Evolutionary conservation across 2,888 invertebrate species (phyloP), one percentile per base, ranked within the genome.

Genomic region (Pecten maximus): DNA sequence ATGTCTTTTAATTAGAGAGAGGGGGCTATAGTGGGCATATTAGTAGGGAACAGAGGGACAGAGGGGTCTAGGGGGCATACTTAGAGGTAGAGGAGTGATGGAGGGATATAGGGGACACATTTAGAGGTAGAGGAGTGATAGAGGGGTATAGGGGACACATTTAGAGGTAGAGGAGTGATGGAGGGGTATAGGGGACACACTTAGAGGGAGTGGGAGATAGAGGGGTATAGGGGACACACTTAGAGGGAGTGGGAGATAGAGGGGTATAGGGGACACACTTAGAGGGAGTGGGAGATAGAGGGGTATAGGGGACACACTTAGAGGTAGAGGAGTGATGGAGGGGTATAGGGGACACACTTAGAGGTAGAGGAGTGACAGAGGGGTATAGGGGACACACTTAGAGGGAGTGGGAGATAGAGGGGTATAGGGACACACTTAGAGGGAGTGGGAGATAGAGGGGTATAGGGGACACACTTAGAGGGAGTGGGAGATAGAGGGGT

Each of bases 1-100:
- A 74, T 74, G 74, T 74, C 74, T 74, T 74, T 74, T 28, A 74
- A 74, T 74, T 74, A 74, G 10, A 35, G 74, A 28, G 74, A 74
- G 74, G 74, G 74, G 35, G 2, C 15, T 10, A 54, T 44, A n/a
- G n/a, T n/a, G n/a, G n/a, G n/a, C n/a, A n/a, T n/a, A n/a, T n/a
- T n/a, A n/a, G n/a, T n/a, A n/a, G 44, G 44, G 44, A 44, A 44
- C 12, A 44, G 8, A 44, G 44, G 44, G 12, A 44, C 12, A 12
- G n/a, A n/a, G n/a, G n/a, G n/a, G n/a, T n/a, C n/a, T n/a, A n/a
- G n/a, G n/a, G n/a, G n/a, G n/a, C n/a, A n/a, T n/a, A n/a, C n/a
- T n/a, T n/a, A n/a, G n/a, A n/a, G n/a, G n/a, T n/a, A n/a, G 19
- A 19, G 19, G 16, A n/a, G 19, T 4, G 4, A 44, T 44, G 8